Evolutionary conservation across 2,113 vertebrate genomes (phyloP), one percentile per base, ranked within the genome.

Genomic region (Perca flavescens): DNA sequence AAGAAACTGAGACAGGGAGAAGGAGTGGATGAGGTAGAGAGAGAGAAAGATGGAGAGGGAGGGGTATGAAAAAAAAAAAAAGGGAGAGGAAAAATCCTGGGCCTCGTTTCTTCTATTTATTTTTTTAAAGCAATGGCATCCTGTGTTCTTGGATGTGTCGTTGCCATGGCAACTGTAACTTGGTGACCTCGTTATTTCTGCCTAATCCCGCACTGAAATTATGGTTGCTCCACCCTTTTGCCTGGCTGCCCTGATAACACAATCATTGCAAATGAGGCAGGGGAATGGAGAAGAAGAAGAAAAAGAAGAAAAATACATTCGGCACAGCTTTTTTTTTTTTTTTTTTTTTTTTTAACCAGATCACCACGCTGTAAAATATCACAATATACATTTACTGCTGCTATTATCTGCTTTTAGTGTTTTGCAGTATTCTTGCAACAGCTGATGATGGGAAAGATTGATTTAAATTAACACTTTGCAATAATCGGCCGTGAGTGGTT

Each of bases 141-240:
- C 96, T 96, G 97, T 98, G 97, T 97, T 99, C 97, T 97, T 98
- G 96, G 97, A 99, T 99, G 97, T 99, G 96, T 97, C 78, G 97
- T 99, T 97, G 95, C 97, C 96, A 98, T 98, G 96, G 97, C 96
- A 99, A 99, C 98, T 96, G 96, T 97, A 98, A 98, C 97, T 99
- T 98, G 97, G 97, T 99, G 98, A 98, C 97, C 98, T 99, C 97
- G 97, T 99, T 99, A 99, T 99, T 99, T 98, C 97, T 98, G 97
- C 97, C 97, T 98, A 99, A 99, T 99, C 98, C 97, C 96, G 96
- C 93, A 95, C 97, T 98, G 97, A 98, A 99, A 99, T 99, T 98
- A 98, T 97, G 97, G 96, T 96, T 97, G 97, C 97, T 97, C 97
- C 98, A 97, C 98, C 98, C 97, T 98, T 98, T 99, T 98, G 97